phyloP scores from a whole-genome alignment of 2,113 vertebrate species.

The Cromileptes altivelis region DNA sequence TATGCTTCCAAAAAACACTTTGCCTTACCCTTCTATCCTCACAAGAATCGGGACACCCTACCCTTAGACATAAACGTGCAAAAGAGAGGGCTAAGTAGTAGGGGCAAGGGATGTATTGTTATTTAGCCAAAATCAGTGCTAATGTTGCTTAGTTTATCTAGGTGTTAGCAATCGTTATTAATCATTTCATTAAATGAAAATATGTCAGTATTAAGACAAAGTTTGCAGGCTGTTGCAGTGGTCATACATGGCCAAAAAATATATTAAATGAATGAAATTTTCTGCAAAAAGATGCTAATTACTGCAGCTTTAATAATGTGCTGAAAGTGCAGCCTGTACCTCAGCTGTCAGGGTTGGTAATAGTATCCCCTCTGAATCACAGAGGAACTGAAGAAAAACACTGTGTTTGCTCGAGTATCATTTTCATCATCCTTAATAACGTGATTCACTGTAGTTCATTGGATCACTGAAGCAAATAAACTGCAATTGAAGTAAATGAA shows the following conservation, averaged over 20 bases:
- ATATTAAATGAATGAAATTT: background rate
- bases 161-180: background rate
- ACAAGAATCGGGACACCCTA: too few species aligned
- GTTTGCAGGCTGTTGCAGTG: background rate
- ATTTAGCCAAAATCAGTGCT: background rate
- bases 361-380: background rate
- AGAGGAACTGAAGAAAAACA: conserved; percentile 16
- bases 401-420: background rate
- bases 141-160: background rate
- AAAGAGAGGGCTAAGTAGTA: too few species aligned
- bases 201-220: background rate
- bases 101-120: too few species aligned
- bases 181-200: background rate
- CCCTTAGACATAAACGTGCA: too few species aligned
- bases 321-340: background rate
- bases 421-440: background rate
- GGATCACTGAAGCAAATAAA: conserved; percentile 9
- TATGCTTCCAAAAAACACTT: too few species aligned
- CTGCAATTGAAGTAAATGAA: background rate
- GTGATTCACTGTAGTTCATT: too few species aligned
- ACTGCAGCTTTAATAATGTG: background rate
- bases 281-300: background rate
- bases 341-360: background rate
- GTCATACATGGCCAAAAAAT: background rate
- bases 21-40: too few species aligned